Conservation (phyloP, 1,140 invertebrate species). For the Atta colombica region DNA sequence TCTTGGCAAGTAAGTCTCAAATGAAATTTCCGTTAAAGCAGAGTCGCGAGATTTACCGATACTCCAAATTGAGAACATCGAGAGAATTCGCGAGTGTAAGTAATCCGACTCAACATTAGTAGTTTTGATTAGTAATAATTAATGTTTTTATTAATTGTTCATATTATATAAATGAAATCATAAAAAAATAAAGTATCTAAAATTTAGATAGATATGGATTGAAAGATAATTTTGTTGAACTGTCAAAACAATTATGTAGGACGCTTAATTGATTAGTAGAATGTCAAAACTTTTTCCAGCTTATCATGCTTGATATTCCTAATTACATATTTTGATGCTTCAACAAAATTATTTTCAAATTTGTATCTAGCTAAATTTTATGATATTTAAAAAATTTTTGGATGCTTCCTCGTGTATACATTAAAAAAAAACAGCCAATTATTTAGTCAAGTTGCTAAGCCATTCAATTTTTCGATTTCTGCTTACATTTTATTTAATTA, state of each 20-base stretch:
- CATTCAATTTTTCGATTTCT: background rate
- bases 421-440: background rate
- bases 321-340: too few species aligned
- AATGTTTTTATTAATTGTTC: background rate
- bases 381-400: too few species aligned
- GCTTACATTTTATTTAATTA: background rate
- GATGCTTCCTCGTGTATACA: background rate
- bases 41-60: conserved; percentile 32
- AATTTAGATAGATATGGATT: too few species aligned
- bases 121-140: background rate
- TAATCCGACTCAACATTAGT: background rate
- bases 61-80: conserved; percentile 12
- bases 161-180: background rate
- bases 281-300: too few species aligned
- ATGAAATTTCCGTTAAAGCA: conserved; percentile 43
- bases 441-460: background rate
- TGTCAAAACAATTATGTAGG: too few species aligned
- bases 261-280: too few species aligned
- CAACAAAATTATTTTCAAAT: too few species aligned
- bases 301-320: too few species aligned
- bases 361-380: too few species aligned
- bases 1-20: conserved; percentile 20
- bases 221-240: too few species aligned
- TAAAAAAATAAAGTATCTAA: background rate
- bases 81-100: background rate